Evolutionary conservation across 2,888 invertebrate genomes (phyloP).

Genomic region (Mayetiola destructor): DNA sequence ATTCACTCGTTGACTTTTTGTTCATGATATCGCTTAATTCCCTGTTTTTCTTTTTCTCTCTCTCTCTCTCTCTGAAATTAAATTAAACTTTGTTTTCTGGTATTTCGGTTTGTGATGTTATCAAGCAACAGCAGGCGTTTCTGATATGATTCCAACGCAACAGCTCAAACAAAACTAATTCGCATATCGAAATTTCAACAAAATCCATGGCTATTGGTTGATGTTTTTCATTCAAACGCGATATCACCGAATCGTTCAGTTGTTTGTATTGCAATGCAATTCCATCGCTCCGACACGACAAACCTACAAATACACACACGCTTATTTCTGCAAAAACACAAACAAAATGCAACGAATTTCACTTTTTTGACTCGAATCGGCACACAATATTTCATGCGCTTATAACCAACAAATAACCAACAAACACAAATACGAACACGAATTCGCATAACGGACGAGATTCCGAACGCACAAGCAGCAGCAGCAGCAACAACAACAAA

Average conservation of each 20-base stretch:
- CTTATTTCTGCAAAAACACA: background rate
- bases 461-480: background rate
- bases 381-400: too few relatives aligned
- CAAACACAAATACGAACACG: background rate
- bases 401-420: too few relatives aligned
- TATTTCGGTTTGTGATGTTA: too few relatives aligned
- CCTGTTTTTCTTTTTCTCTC: too few relatives aligned
- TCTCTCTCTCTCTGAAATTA: too few relatives aligned
- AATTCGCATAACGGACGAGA: background rate
- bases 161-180: conserved; percentile 14
- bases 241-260: background rate
- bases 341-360: conserved; percentile 12
- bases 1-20: too few relatives aligned
- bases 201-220: conserved; percentile 8
- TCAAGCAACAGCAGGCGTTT: too few relatives aligned
- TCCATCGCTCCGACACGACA: background rate
- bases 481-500: background rate
- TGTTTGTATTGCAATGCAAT: too few relatives aligned
- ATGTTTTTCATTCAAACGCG: background rate
- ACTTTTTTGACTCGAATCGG: background rate
- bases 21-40: too few relatives aligned
- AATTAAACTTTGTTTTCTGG: too few relatives aligned
- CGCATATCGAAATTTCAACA: conserved; percentile 9
- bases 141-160: too few relatives aligned
- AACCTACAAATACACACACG: background rate